Evolutionary conservation across 2,113 vertebrate species (phyloP).

Genomic region (Zapus hudsonius): DNA sequence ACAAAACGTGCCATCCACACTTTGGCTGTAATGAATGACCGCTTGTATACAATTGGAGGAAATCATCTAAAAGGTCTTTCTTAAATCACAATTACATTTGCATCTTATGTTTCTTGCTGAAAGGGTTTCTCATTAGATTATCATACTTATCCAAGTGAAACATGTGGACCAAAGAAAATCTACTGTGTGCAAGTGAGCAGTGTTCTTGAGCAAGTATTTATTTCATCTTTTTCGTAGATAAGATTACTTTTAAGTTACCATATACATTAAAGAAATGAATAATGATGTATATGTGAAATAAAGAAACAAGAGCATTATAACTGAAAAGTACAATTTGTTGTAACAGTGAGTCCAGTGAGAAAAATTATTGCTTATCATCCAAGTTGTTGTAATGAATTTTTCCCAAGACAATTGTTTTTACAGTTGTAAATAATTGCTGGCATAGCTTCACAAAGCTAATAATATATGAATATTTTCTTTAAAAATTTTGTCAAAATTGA

Average conservation of each 20-base stretch:
- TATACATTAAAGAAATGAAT: slow-evolving; percentile 86
- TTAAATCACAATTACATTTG: slow-evolving; percentile 74
- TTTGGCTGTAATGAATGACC: slow-evolving; percentile 97
- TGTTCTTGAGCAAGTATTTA: slow-evolving; percentile 81
- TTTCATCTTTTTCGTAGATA: slow-evolving; percentile 81
- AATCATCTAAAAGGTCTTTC: slow-evolving; percentile 98
- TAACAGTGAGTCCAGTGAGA: slow-evolving; percentile 84
- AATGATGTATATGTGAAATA: slow-evolving; percentile 85
- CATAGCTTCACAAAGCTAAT: slow-evolving; percentile 57
- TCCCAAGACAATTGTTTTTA: slow-evolving; percentile 83
- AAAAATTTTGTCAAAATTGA: slow-evolving; percentile 72
- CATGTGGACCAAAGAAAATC: slow-evolving; percentile 74
- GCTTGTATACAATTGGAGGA: slow-evolving; percentile 98
- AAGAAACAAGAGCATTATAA: slow-evolving; percentile 85
- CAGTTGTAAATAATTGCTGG: slow-evolving; percentile 76
- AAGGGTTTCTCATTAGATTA: slow-evolving; percentile 79
- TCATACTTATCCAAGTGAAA: slow-evolving; percentile 80
- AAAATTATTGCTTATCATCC: slow-evolving; percentile 86
- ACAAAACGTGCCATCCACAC: slow-evolving; percentile 98
- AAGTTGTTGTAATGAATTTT: slow-evolving; percentile 83
- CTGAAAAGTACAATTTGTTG: slow-evolving; percentile 85
- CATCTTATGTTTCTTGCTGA: slow-evolving; percentile 71
- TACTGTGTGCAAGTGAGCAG: slow-evolving; percentile 78
- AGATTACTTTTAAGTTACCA: slow-evolving; percentile 85
- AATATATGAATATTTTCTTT: slow-evolving; percentile 71